phyloP scores from a whole-genome alignment of 2,888 invertebrate species.

The Leptinotarsa juncta region DNA sequence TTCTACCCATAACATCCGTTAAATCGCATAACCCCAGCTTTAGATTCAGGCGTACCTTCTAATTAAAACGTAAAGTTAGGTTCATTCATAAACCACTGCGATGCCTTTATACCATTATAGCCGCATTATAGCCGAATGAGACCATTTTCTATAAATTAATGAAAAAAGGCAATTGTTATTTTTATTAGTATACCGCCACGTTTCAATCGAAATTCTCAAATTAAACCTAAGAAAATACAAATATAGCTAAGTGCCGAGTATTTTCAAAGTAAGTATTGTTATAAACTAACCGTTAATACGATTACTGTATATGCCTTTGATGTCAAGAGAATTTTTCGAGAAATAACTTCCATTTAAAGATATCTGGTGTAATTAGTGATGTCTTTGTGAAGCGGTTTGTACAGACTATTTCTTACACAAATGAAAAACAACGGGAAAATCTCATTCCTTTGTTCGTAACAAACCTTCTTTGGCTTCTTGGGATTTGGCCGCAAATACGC shows the following conservation, averaged over 20 bases:
- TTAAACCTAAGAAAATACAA: not conserved
- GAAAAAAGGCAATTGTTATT: not conserved
- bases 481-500: not conserved
- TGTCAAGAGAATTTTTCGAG: not conserved
- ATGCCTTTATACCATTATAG: not conserved
- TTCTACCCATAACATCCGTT: too few species aligned
- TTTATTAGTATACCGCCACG: not conserved
- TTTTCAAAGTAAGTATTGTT: not conserved
- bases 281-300: not conserved
- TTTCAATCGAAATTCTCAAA: not conserved
- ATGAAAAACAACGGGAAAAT: not conserved
- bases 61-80: not conserved
- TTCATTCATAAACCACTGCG: not conserved
- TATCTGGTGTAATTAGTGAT: not conserved
- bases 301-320: slow-evolving; percentile 6
- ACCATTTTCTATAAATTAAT: too few species aligned
- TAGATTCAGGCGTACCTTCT: too few species aligned
- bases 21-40: too few species aligned
- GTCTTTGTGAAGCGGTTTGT: not conserved
- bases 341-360: slow-evolving; percentile 4
- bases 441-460: not conserved
- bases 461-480: not conserved
- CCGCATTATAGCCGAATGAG: too few species aligned
- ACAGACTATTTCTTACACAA: not conserved
- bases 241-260: not conserved